These are phyloP conservation scores for Drosophila kokeensis DNA, from an alignment of 2,888 invertebrate species.

Conservation along the genomic window DNA sequence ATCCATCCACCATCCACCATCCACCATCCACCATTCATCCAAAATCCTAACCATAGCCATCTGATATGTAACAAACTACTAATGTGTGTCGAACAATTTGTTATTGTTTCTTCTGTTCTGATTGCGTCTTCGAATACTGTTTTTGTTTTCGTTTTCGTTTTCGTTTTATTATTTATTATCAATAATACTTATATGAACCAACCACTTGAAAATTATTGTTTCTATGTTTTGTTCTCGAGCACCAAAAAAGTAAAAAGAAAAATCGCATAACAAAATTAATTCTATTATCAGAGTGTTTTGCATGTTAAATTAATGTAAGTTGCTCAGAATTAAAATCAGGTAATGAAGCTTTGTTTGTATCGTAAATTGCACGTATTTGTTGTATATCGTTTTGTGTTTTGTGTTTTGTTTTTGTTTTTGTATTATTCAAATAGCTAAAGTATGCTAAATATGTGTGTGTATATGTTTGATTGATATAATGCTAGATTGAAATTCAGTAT, in stretches of 20 bases:
- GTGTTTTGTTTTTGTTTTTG: slow-evolving; percentile 2
- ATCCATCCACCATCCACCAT: not conserved
- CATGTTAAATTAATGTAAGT: slow-evolving; percentile 58
- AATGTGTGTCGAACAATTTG: slow-evolving; percentile 42
- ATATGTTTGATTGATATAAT: slow-evolving; percentile 29
- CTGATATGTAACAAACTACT: slow-evolving; percentile 78
- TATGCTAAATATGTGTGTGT: slow-evolving; percentile 30
- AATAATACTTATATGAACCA: slow-evolving; percentile 51
- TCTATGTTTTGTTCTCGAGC: slow-evolving; percentile 55
- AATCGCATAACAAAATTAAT: slow-evolving; percentile 68
- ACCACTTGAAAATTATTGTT: slow-evolving; percentile 54
- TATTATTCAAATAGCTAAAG: slow-evolving; percentile 43
- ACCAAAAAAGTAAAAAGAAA: slow-evolving; percentile 48
- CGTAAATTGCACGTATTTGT: slow-evolving; percentile 54
- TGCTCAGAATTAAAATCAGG: slow-evolving; percentile 76
- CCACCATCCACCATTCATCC: not conserved
- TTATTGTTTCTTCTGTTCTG: slow-evolving; percentile 32
- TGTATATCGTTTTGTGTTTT: slow-evolving; percentile 27
- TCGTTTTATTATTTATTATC: slow-evolving; percentile 3
- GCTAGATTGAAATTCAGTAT: slow-evolving; percentile 22
- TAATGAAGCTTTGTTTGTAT: slow-evolving; percentile 78
- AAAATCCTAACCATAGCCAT: slow-evolving; percentile 29
- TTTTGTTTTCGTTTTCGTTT: slow-evolving; percentile 19
- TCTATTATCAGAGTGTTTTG: slow-evolving; percentile 55
- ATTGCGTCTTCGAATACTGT: slow-evolving; percentile 62